phyloP scores from a whole-genome alignment of 2,113 vertebrate genomes.

The Sterna hirundo region DNA sequence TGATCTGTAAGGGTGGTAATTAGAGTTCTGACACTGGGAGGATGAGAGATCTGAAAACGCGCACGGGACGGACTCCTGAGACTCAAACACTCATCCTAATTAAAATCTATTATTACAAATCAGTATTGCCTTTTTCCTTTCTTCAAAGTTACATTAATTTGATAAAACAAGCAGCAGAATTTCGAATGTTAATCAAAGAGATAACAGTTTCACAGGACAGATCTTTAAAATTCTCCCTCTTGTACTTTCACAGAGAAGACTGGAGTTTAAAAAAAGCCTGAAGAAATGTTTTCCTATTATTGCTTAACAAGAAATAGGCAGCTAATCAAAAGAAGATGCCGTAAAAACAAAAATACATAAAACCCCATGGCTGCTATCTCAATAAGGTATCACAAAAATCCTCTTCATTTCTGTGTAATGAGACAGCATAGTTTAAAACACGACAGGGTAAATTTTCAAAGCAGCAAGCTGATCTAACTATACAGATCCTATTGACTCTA shows the following conservation, averaged over 20 bases:
- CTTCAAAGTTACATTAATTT: constrained; percentile 58
- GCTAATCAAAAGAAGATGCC: constrained; percentile 52
- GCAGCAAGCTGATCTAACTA: not conserved
- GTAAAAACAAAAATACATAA: constrained; percentile 40
- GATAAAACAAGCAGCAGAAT: constrained; percentile 52
- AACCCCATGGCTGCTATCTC: not conserved
- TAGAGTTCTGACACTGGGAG: constrained; percentile 10
- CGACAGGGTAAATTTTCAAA: not conserved
- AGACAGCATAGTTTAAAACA: constrained; percentile 15
- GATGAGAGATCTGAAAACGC: constrained; percentile 1
- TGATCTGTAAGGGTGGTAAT: constrained; percentile 36
- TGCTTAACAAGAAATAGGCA: constrained; percentile 39
- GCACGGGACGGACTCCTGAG: not conserved
- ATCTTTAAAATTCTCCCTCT: constrained; percentile 50
- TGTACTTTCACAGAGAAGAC: constrained; percentile 12
- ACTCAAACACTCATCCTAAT: constrained; percentile 32
- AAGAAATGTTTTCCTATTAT: constrained; percentile 49
- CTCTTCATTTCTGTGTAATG: constrained; percentile 34
- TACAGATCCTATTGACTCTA: not conserved
- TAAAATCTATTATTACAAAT: constrained; percentile 59
- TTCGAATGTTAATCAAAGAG: constrained; percentile 52
- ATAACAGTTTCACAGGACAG: constrained; percentile 43
- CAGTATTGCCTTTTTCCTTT: constrained; percentile 34
- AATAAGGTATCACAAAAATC: constrained; percentile 31
- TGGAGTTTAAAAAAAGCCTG: not conserved